These are phyloP conservation scores for Anolis carolinensis DNA, from an alignment of 2,113 vertebrate genomes.

Conservation along the genomic window DNA sequence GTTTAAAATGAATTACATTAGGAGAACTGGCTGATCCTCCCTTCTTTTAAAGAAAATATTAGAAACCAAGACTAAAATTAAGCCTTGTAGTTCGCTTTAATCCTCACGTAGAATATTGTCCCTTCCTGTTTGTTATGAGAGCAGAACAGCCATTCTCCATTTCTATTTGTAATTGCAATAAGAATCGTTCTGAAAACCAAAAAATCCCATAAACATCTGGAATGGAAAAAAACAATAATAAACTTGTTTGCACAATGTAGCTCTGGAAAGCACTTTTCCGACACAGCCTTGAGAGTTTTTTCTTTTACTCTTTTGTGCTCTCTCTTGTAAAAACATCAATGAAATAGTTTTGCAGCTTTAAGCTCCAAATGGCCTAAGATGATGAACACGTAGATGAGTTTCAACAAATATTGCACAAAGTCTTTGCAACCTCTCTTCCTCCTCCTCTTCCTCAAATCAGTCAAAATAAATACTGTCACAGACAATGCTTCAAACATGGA, in stretches of 20 bases:
- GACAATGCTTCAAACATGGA: neutral
- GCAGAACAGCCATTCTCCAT: neutral
- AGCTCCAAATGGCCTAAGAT: neutral
- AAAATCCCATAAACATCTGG: neutral
- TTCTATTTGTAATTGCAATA: neutral
- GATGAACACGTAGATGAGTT: neutral
- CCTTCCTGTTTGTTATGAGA: neutral
- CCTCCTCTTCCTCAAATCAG: neutral
- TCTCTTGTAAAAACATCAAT: neutral
- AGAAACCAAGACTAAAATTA: neutral
- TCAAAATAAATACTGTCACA: constrained; percentile 19
- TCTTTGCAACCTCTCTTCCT: neutral
- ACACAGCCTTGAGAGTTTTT: neutral
- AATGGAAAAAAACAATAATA: neutral
- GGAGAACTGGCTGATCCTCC: too few relatives aligned
- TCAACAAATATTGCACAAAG: constrained; percentile 15
- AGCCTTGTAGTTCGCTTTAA: neutral
- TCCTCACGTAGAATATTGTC: neutral
- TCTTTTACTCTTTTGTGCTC: neutral
- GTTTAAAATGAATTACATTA: too few relatives aligned
- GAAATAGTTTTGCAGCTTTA: neutral
- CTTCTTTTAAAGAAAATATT: neutral
- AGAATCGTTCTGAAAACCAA: neutral
- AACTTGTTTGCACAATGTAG: neutral
- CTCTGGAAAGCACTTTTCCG: neutral